Evolutionary conservation across 1,140 invertebrate species (phyloP), one percentile per base, ranked within the genome.

Genomic region (Drosophila pachea): DNA sequence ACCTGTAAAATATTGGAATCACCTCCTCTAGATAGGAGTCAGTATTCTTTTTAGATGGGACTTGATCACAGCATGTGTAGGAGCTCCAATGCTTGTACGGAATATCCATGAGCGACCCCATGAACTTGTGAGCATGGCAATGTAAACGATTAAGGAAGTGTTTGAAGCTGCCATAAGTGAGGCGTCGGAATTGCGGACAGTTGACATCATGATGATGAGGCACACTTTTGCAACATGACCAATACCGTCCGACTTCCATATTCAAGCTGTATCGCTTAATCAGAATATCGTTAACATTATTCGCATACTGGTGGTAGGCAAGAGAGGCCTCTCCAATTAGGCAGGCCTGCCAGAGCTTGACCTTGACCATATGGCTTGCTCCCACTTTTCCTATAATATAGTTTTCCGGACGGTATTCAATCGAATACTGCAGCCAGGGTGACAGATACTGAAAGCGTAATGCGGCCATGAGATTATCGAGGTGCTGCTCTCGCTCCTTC

Each of bases 121-220:
- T 47, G 14, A 45, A 78, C 0, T 4, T 0, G 0, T 38, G 4
- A 0, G 22, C 5, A 0, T 32, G 3, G 0, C 0, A 2, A 0
- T 74, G 74, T 2, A 74, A 2, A 0, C 29, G 5, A 9, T 4
- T 50, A 2, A 78, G 67, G 14, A 68, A 60, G 0, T 12, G 3
- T 1, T 62, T 64, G 22, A 68, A 78, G 0, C 32, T 68, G 0
- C 14, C 35, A 5, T 55, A 77, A 4, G 63, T 78, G 1, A 78
- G 49, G n/a, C 47, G 38, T 0, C 65, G 67, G 32, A 12, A 58
- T 5, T 22, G n/a, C 0, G 50, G 40, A 11, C 76, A 78, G 0
- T 11, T 8, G 0, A 22, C 0, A 7, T 65, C 42, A n/a, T 78
- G 74, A 32, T 78, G 74, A 53, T 78, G 76, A 2, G 63, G 40